Evolutionary conservation across 2,888 invertebrate genomes (phyloP), one percentile per base, ranked within the genome.

Genomic region (Rhamphomyia laevipes): DNA sequence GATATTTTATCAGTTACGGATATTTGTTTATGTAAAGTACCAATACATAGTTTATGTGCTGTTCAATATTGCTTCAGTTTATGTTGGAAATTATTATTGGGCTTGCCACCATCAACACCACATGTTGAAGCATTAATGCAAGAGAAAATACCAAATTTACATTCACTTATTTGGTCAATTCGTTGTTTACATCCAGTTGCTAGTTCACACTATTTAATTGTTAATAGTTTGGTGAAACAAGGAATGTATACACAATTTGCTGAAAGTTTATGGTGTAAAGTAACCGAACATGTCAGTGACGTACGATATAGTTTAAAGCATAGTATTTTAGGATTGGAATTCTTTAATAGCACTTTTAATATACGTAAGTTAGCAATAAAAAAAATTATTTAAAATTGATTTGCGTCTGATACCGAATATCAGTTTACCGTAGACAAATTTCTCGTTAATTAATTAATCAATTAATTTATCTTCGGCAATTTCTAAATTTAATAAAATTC

Each of bases 101-200:
- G 88, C 58, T 74, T 95, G 65, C 94, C 94, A 0, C 94, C 94
- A 0, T 92, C 94, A 0, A 85, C 88, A 0, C 80, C 84, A 0
- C 91, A 89, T 64, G 83, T 94, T 73, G 88, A 89, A 64, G 78
- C 83, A 50, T 70, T 93, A 40, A 82, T 87, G 50, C 78, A 81
- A 18, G 78, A 83, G 16, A 81, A 80, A 5, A 76, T 81, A 3
- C 74, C 85, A 27, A 81, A 86, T 10, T 73, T 94, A 38, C 88
- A 93, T 71, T 87, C 91, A 0, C 72, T 93, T 9, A 74, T 93
- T 11, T 94, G 94, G 94, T 88, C 89, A 6, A 87, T 93, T 6
- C 75, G 93, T 42, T 82, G 89, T 1, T 82, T 82, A 33, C 84
- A 88, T 65, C 78, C 77, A 53, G 87, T 90, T 68, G 81, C 85